Evolutionary conservation across 2,797 vertebrate genomes (phyloP).

Genomic region (Otolemur crassicaudatus): DNA sequence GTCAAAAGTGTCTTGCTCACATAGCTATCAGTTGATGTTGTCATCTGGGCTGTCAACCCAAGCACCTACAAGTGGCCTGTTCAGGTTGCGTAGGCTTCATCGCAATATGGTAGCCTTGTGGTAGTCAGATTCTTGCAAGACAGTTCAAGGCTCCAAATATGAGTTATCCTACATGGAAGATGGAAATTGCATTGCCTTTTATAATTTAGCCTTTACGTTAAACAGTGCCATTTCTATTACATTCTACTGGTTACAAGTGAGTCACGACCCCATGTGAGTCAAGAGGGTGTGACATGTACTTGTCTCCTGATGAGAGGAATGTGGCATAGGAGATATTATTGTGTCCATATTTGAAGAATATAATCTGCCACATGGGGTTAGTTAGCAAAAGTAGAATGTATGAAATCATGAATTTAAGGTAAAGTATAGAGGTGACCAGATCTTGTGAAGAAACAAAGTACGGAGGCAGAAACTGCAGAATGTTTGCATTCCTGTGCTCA

Average conservation of each 20-base stretch:
- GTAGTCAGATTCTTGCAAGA: background rate
- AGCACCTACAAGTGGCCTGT: background rate
- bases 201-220: background rate
- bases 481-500: constrained; percentile 12
- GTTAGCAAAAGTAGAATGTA: constrained; percentile 63
- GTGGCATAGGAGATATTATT: constrained; percentile 14
- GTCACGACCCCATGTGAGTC: background rate
- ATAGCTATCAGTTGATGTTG: background rate
- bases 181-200: background rate
- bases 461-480: constrained; percentile 50
- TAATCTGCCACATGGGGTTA: constrained; percentile 32
- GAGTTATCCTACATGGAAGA: background rate
- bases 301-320: background rate
- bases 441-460: constrained; percentile 34
- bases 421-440: constrained; percentile 45
- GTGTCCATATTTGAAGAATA: constrained; percentile 55
- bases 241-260: constrained; percentile 20
- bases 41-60: background rate
- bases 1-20: background rate
- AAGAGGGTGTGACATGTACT: background rate
- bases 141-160: background rate
- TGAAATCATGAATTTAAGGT: constrained; percentile 69
- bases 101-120: background rate
- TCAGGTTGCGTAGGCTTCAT: constrained; percentile 2
- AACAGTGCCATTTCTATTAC: constrained; percentile 5